Percentiles rank a stretch among this genome's conserved stretches.
phyloP scores from a whole-genome alignment of 2,797 vertebrate genomes.

The Alca torda region DNA sequence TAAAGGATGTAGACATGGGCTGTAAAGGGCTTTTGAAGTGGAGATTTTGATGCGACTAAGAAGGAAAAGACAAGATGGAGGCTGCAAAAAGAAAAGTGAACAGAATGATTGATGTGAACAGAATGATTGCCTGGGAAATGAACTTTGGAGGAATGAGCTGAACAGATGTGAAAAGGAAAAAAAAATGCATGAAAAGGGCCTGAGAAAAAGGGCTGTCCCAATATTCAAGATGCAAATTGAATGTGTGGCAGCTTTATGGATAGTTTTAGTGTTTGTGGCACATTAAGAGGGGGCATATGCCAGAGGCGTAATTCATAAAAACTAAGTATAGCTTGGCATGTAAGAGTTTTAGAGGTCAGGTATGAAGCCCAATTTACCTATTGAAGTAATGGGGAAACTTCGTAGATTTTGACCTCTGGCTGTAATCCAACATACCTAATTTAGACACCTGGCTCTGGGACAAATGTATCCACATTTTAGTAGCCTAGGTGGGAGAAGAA shows the following conservation, averaged over 20 bases:
- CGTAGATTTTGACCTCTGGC: not conserved
- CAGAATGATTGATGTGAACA: not conserved
- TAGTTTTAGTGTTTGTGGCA: not conserved
- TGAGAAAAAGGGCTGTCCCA: not conserved
- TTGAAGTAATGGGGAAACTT: not conserved
- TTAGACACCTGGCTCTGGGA: not conserved
- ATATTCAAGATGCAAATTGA: not conserved
- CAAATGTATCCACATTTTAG: not conserved
- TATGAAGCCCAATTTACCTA: not conserved
- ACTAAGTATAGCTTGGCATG: conserved; percentile 10
- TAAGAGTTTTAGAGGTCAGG: not conserved
- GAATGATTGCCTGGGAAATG: not conserved
- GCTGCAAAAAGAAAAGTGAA: not conserved
- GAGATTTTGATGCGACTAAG: not conserved
- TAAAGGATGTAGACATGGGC: not conserved
- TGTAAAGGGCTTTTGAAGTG: not conserved
- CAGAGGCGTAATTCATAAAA: conserved; percentile 12
- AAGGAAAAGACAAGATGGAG: not conserved
- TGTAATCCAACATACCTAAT: not conserved
- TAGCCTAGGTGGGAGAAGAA: not conserved
- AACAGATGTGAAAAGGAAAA: not conserved
- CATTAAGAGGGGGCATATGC: not conserved
- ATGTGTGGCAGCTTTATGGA: not conserved
- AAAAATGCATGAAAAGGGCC: not conserved
- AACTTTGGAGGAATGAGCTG: not conserved